Evolutionary conservation across 2,888 invertebrate genomes (phyloP).

Genomic region (Netelia fuscicornis): DNA sequence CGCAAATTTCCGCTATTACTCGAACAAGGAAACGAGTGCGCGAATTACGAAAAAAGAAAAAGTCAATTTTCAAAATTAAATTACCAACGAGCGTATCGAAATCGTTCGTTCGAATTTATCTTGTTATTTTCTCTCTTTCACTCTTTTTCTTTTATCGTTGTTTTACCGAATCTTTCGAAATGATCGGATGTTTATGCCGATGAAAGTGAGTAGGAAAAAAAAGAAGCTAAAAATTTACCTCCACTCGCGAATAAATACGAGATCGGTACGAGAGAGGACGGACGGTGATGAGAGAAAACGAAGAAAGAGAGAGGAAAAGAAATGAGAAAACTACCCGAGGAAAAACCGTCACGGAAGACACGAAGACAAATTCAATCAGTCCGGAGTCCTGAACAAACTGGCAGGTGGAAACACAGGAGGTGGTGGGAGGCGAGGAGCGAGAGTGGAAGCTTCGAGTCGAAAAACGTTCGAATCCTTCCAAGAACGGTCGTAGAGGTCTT

Average conservation of each 20-base stretch:
- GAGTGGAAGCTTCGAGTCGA: slow-evolving; percentile 57
- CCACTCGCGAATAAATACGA: slow-evolving; percentile 50
- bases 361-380: slow-evolving; percentile 68
- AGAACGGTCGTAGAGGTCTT: slow-evolving; percentile 22
- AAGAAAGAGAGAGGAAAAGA: slow-evolving; percentile 1
- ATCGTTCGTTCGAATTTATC: background rate
- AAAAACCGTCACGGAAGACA: slow-evolving; percentile 50
- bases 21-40: no score
- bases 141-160: no score
- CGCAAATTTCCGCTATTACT: no score
- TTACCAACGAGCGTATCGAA: background rate
- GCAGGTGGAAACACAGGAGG: slow-evolving; percentile 11
- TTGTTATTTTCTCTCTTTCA: background rate
- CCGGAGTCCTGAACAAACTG: slow-evolving; percentile 66
- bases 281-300: background rate
- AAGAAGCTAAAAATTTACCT: slow-evolving; percentile 25
- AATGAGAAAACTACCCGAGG: slow-evolving; percentile 1
- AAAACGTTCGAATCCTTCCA: slow-evolving; percentile 57
- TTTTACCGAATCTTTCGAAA: slow-evolving; percentile 3
- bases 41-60: background rate
- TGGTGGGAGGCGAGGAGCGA: background rate
- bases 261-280: slow-evolving; percentile 5
- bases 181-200: background rate
- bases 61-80: background rate
- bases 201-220: background rate